Conservation (phyloP, 2,113 vertebrate genomes). For the Procavia capensis region DNA sequence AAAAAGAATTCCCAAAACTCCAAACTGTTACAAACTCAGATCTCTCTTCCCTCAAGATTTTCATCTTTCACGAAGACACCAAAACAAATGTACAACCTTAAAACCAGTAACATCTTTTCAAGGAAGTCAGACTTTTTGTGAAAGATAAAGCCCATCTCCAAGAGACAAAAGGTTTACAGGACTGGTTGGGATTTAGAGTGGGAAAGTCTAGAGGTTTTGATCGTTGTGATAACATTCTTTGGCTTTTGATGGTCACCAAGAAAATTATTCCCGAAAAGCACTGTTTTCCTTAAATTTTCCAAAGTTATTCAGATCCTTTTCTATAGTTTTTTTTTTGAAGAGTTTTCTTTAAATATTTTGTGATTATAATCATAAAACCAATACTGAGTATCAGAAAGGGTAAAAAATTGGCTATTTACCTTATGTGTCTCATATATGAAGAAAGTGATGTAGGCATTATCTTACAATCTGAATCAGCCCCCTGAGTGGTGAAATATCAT, state of each 20-base stretch:
- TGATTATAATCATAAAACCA: neutral
- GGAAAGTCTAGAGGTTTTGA: neutral
- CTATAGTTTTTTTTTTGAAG: neutral
- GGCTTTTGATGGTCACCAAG: neutral
- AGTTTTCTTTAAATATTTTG: neutral
- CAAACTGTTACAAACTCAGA: slow-evolving; percentile 7
- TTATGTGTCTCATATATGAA: neutral
- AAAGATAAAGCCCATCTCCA: slow-evolving; percentile 8
- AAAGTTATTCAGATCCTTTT: neutral
- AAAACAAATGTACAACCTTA: slow-evolving; percentile 8
- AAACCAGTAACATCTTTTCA: neutral
- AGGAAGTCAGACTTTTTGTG: neutral
- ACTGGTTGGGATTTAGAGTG: neutral
- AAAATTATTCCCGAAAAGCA: neutral
- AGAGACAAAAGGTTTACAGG: neutral
- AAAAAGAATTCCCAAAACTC: slow-evolving; percentile 17
- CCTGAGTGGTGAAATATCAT: neutral
- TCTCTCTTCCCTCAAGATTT: slow-evolving; percentile 35
- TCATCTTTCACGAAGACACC: slow-evolving; percentile 42
- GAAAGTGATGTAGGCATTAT: neutral
- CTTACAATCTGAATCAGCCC: neutral
- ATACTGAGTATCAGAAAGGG: neutral
- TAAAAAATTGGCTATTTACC: neutral
- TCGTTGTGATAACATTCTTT: neutral
- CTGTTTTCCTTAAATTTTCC: neutral